Percentiles rank a stretch among this genome's conserved stretches.
Conservation (phyloP, 1,140 invertebrate genomes). For the Plutomurus gul region DNA sequence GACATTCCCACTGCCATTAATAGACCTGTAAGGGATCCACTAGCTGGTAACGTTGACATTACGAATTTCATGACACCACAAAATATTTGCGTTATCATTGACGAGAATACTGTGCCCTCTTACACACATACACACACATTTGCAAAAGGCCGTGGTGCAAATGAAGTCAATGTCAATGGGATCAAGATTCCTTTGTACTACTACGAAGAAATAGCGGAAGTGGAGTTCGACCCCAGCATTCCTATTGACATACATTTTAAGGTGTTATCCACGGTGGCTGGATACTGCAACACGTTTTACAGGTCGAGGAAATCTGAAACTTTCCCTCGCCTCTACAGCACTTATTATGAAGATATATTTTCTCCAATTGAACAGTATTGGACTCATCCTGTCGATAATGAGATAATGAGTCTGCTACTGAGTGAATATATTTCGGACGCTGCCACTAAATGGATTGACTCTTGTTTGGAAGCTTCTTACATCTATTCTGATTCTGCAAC, state of each 20-base stretch:
- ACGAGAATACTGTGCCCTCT: too few species aligned
- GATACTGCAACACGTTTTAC: slow-evolving; percentile 31
- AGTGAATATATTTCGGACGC: neutral
- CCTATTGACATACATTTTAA: slow-evolving; percentile 23
- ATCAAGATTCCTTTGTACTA: too few species aligned
- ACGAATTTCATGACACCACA: too few species aligned
- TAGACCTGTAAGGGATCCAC: too few species aligned
- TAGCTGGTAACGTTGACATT: too few species aligned
- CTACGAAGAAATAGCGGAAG: too few species aligned
- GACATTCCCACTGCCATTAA: too few species aligned
- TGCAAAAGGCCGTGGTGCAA: too few species aligned
- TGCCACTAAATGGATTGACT: neutral
- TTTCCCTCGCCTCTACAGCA: neutral
- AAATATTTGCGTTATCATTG: too few species aligned
- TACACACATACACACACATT: too few species aligned
- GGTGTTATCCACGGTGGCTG: slow-evolving; percentile 25
- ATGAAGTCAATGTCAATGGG: too few species aligned
- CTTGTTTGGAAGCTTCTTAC: neutral
- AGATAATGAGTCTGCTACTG: neutral
- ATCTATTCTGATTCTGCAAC: neutral
- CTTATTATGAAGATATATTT: neutral
- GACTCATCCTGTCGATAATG: neutral
- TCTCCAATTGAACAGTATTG: neutral
- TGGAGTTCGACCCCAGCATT: neutral
- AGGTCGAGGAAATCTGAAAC: neutral